phyloP scores from a whole-genome alignment of 1,140 invertebrate species.

The Coelopa frigida region DNA sequence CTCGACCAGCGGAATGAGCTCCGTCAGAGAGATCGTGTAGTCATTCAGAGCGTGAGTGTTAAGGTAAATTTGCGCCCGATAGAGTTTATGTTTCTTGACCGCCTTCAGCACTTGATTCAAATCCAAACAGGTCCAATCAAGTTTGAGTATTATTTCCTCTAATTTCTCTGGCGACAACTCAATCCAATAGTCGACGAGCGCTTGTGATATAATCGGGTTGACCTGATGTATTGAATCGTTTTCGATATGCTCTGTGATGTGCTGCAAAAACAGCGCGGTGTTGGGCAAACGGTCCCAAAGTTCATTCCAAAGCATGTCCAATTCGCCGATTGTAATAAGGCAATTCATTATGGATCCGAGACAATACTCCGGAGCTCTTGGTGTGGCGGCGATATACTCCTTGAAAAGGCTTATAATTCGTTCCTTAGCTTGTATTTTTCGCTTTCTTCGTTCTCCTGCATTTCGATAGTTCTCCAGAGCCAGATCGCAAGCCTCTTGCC shows the following conservation, averaged over 20 bases:
- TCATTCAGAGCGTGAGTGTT: constrained; percentile 80
- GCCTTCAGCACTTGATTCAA: constrained; percentile 78
- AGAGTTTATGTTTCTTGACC: constrained; percentile 70
- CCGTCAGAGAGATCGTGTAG: constrained; percentile 76
- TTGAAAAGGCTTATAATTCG: constrained; percentile 37
- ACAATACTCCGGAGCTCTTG: constrained; percentile 36
- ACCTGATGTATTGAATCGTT: constrained; percentile 44
- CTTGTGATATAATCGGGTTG: constrained; percentile 61
- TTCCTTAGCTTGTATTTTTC: constrained; percentile 38
- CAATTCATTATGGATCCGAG: constrained; percentile 37
- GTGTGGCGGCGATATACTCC: constrained; percentile 37
- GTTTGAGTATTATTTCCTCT: constrained; percentile 72
- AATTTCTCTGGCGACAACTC: constrained; percentile 53
- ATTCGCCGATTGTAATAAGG: constrained; percentile 34
- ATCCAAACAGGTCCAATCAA: constrained; percentile 79
- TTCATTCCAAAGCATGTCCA: constrained; percentile 45
- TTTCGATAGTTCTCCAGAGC: constrained; percentile 43
- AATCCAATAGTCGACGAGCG: constrained; percentile 55
- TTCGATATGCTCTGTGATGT: constrained; percentile 48
- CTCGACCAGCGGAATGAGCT: constrained; percentile 53
- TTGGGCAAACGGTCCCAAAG: constrained; percentile 45
- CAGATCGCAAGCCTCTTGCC: constrained; percentile 53
- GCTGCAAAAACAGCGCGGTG: constrained; percentile 39
- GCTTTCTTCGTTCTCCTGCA: constrained; percentile 31
- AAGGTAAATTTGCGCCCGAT: constrained; percentile 83